Evolutionary conservation across 2,888 invertebrate species (phyloP).

Genomic region (Papilio demoleus): DNA sequence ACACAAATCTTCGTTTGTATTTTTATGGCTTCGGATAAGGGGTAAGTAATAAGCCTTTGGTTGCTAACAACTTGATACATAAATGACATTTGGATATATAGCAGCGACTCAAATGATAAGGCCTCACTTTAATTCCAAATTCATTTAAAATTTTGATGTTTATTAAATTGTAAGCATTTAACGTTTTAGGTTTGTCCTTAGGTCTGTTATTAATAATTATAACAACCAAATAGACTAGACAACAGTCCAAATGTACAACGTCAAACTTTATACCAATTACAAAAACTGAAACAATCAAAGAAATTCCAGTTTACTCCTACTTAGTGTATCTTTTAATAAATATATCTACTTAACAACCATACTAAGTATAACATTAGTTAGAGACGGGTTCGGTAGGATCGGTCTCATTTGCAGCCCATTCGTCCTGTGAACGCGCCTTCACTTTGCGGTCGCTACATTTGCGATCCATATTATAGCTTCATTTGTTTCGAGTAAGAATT

Average conservation of each 20-base stretch:
- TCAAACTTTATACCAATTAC: too few species aligned
- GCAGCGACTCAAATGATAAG: too few species aligned
- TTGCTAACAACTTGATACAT: too few species aligned
- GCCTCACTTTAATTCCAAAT: too few species aligned
- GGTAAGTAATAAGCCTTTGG: too few species aligned
- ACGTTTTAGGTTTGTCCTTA: too few species aligned
- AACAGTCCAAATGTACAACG: background rate
- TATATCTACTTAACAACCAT: constrained; percentile 1
- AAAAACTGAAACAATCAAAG: background rate
- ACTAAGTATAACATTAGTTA: background rate
- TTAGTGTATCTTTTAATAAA: background rate
- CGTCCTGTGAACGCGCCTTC: constrained; percentile 44
- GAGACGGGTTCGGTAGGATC: background rate
- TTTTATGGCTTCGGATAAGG: background rate
- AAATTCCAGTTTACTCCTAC: background rate
- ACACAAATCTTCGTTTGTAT: constrained; percentile 43
- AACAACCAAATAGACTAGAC: too few species aligned
- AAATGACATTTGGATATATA: too few species aligned
- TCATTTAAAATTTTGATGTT: too few species aligned
- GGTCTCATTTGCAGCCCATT: constrained; percentile 49
- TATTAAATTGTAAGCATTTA: too few species aligned
- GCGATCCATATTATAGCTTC: constrained; percentile 2
- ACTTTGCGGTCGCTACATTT: constrained; percentile 17
- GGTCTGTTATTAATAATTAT: too few species aligned
- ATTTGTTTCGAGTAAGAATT: background rate